Percentiles rank a stretch among this genome's conserved stretches.
Conservation (phyloP, 2,113 vertebrate genomes). For the Cyanoderma ruficeps region DNA sequence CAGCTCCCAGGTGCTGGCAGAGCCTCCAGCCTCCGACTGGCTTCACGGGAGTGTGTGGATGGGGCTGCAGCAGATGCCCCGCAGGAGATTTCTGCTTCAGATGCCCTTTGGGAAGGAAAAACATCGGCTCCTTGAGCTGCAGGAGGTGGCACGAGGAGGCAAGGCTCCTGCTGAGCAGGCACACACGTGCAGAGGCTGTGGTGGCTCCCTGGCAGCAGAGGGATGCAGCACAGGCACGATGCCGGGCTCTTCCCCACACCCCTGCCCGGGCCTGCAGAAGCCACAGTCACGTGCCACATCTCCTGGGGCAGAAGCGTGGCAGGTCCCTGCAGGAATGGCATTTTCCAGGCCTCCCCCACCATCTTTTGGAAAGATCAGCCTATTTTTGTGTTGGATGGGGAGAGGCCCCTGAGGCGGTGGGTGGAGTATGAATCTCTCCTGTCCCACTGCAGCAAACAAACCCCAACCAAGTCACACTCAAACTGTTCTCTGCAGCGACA, state of each 20-base stretch:
- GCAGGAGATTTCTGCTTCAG: neutral
- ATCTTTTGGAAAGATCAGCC: slow-evolving; percentile 18
- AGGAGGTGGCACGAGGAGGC: neutral
- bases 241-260: neutral
- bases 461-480: slow-evolving; percentile 23
- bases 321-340: neutral
- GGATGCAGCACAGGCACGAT: accelerated
- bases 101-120: neutral
- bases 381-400: neutral
- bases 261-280: neutral
- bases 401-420: neutral
- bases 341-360: neutral
- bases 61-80: neutral
- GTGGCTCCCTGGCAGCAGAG: neutral
- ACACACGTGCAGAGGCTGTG: neutral
- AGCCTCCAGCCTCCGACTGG: accelerated
- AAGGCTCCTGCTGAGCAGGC: neutral
- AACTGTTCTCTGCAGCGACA: slow-evolving; percentile 21
- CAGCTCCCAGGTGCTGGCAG: neutral
- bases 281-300: neutral
- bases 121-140: neutral
- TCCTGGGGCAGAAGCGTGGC: neutral
- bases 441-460: slow-evolving; percentile 34
- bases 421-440: slow-evolving; percentile 37
- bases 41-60: accelerated